Evolutionary conservation across 2,888 invertebrate species (phyloP).

Genomic region (Macrophya alboannulata): DNA sequence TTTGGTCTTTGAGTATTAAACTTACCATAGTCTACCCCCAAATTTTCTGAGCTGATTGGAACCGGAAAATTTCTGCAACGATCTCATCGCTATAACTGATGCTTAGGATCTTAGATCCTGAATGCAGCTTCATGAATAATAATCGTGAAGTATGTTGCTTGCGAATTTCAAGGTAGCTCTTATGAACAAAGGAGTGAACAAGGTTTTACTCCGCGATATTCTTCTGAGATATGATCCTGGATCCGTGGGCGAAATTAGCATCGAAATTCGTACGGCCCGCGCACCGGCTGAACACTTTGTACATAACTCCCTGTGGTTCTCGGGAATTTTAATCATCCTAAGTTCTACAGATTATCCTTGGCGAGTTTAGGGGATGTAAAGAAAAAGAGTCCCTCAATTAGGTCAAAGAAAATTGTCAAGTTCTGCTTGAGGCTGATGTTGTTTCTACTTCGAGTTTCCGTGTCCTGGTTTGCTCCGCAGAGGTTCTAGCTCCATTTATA

Average conservation of each 20-base stretch:
- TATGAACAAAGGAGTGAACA: background rate
- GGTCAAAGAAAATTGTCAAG: conserved; percentile 23
- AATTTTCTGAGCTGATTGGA: background rate
- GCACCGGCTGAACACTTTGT: conserved; percentile 35
- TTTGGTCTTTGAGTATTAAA: background rate
- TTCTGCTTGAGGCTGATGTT: background rate
- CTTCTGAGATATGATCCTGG: background rate
- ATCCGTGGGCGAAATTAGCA: conserved; percentile 45
- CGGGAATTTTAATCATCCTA: conserved; percentile 16
- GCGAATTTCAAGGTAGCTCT: background rate
- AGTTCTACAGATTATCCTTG: conserved; percentile 6
- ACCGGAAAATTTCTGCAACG: background rate
- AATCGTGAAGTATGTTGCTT: background rate
- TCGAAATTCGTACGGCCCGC: conserved; percentile 39
- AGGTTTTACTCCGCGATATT: conserved; percentile 1
- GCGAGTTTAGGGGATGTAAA: background rate
- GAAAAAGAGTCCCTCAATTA: background rate
- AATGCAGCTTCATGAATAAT: background rate
- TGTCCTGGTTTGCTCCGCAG: background rate
- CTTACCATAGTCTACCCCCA: background rate
- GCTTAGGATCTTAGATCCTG: background rate
- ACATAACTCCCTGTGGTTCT: conserved; percentile 26
- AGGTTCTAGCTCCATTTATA: background rate
- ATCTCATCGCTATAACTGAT: too few relatives aligned
- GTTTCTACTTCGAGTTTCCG: background rate